Evolutionary conservation across 2,113 vertebrate species (phyloP), one percentile per base, ranked within the genome.

Genomic region (human): DNA sequence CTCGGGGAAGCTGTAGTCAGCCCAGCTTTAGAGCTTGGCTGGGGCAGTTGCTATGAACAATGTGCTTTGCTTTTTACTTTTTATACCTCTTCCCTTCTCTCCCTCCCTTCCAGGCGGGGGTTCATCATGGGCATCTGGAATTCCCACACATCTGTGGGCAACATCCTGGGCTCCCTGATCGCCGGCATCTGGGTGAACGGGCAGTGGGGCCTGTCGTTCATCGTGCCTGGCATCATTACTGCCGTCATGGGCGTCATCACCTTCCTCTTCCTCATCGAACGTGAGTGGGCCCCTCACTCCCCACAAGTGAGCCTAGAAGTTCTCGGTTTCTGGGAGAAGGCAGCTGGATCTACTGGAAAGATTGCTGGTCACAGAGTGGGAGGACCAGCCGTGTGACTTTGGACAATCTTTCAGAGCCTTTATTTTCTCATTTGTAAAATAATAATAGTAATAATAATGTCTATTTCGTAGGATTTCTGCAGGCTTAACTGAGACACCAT

Each of bases 41-140:
- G 13, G 52, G n/a, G 61, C 17, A 3, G 30, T 9, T 27, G 43
- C 50, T 2, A 4, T 4, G 82, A 78, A 12, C 40, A 12, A 50
- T 2, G 9, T n/a, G 27, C 87, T n/a, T 30, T 72, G 48, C 22
- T 57, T 81, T 73, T 81, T 4, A 30, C 35, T 22, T n/a, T 25
- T 38, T 2, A 48, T 32, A 6, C 30, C 16, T 61, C 48, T 57
- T 57, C 50, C 59, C n/a, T 30, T 38, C 50, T 32, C 11, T 6
- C 25, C 38, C 6, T 57, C 12, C 30, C 83, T 79, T 40, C 2
- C 98, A 99, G 99, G 95, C 99, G 99, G 45, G 99, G 99, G 1
- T 98, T 99, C 90, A 99, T 99, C 98, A 99, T 99, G 99, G 99
- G 99, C 17, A 98, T 99, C 97, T 99, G 99, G 99, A 99, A 99